Percentiles rank a stretch among this genome's conserved stretches.
These are phyloP conservation scores for Xestia rhomboidea DNA, from an alignment of 2,888 invertebrate species.

Conservation along the genomic window DNA sequence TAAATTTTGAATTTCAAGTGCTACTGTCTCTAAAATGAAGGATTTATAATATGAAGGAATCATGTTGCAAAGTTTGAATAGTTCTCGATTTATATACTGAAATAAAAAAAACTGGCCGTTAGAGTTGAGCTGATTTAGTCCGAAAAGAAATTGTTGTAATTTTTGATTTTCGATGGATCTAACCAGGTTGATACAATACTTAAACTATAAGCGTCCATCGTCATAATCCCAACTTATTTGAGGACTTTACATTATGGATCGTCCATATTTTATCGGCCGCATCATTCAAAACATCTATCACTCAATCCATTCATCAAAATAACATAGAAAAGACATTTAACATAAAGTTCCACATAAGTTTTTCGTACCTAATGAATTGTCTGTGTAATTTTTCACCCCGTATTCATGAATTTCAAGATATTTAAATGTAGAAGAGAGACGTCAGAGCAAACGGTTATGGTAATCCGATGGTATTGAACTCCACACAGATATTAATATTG, in stretches of 20 bases:
- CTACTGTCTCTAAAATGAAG: no score
- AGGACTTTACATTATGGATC: not conserved
- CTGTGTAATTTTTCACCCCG: slow-evolving; percentile 48
- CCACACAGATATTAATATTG: slow-evolving; percentile 59
- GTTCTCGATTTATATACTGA: not conserved
- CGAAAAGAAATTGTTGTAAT: not conserved
- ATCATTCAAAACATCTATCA: not conserved
- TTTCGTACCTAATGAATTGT: slow-evolving; percentile 46
- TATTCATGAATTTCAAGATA: slow-evolving; percentile 75
- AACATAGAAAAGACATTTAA: not conserved
- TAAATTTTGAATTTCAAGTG: no score
- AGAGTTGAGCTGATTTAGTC: not conserved
- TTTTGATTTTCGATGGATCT: not conserved
- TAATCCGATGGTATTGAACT: slow-evolving; percentile 76
- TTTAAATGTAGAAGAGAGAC: slow-evolving; percentile 75
- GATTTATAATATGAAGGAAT: no score
- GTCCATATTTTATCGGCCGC: not conserved
- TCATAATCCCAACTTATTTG: not conserved
- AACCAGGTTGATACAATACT: not conserved
- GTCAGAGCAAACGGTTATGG: slow-evolving; percentile 78
- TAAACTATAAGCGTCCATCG: not conserved
- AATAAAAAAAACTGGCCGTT: not conserved
- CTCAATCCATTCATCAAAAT: not conserved
- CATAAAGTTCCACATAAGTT: slow-evolving; percentile 14
- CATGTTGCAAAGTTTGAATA: no score